Percentiles rank a stretch among this genome's conserved stretches.
Conservation (phyloP, 2,113 vertebrate genomes). For the Opisthocomus hoazin region DNA sequence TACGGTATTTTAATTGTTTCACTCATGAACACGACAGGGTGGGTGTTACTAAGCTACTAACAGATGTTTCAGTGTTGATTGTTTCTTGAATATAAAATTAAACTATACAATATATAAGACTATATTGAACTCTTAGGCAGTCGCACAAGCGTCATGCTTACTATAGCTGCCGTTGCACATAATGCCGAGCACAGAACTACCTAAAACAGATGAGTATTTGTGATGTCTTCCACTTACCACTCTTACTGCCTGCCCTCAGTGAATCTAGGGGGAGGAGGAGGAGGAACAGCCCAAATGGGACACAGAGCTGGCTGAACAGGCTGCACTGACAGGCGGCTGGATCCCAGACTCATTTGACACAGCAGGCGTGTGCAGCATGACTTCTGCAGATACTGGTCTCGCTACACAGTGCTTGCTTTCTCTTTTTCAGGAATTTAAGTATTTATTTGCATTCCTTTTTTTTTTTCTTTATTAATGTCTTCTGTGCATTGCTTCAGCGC, state of each 20-base stretch:
- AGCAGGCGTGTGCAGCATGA: neutral
- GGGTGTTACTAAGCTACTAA: neutral
- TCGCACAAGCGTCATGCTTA: neutral
- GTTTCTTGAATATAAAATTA: neutral
- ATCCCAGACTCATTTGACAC: neutral
- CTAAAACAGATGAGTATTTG: neutral
- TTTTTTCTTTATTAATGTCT: neutral
- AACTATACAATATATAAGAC: neutral
- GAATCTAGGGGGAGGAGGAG: neutral
- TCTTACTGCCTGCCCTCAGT: rapidly evolving
- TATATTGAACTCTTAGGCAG: neutral
- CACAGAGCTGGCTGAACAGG: neutral
- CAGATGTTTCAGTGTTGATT: neutral
- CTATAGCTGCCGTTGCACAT: rapidly evolving
- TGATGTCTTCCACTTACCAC: rapidly evolving
- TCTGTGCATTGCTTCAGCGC: neutral
- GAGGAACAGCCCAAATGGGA: neutral
- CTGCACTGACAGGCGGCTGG: neutral
- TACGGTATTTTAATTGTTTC: neutral
- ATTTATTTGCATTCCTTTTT: neutral
- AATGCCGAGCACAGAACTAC: neutral
- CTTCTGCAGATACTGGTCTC: neutral
- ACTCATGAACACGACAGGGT: neutral
- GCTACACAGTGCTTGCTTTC: neutral
- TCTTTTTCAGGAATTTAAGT: neutral